These are phyloP conservation scores for Podilymbus podiceps DNA, from an alignment of 2,113 vertebrate genomes.

Conservation along the genomic window DNA sequence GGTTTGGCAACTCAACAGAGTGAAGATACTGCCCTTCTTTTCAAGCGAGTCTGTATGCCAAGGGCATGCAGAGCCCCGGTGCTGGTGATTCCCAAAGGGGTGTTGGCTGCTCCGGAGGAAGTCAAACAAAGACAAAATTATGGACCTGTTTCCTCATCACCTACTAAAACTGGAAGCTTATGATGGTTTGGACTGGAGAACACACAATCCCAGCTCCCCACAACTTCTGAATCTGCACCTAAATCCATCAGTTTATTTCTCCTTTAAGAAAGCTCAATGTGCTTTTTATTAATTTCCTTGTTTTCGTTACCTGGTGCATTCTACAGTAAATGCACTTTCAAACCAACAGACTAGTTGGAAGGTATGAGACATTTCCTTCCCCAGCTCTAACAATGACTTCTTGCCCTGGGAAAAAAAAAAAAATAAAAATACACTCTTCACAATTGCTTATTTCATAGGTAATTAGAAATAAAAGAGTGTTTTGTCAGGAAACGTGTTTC, in stretches of 20 bases:
- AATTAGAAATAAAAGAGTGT: constrained; percentile 36
- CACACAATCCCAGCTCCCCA: not conserved
- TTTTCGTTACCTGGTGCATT: not conserved
- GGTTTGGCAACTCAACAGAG: not conserved
- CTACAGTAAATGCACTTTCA: not conserved
- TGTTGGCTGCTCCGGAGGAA: not conserved
- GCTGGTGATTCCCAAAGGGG: not conserved
- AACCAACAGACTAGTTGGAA: not conserved
- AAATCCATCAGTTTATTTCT: not conserved
- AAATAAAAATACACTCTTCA: constrained; percentile 5
- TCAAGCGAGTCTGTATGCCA: not conserved
- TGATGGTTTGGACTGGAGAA: not conserved
- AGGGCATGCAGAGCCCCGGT: not conserved
- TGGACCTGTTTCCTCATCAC: not conserved
- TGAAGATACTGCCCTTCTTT: not conserved
- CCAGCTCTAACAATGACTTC: constrained; percentile 39
- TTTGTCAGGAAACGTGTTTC: constrained; percentile 62
- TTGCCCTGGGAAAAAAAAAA: constrained; percentile 28
- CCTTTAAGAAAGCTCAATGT: not conserved
- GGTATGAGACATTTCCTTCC: constrained; percentile 60
- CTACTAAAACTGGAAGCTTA: not conserved
- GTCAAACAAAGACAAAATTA: not conserved
- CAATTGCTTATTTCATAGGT: not conserved
- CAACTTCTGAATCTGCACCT: not conserved
- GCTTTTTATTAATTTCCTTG: not conserved